These are phyloP conservation scores for Plectrocnemia conspersa DNA, from an alignment of 1,140 invertebrate species.

Conservation along the genomic window DNA sequence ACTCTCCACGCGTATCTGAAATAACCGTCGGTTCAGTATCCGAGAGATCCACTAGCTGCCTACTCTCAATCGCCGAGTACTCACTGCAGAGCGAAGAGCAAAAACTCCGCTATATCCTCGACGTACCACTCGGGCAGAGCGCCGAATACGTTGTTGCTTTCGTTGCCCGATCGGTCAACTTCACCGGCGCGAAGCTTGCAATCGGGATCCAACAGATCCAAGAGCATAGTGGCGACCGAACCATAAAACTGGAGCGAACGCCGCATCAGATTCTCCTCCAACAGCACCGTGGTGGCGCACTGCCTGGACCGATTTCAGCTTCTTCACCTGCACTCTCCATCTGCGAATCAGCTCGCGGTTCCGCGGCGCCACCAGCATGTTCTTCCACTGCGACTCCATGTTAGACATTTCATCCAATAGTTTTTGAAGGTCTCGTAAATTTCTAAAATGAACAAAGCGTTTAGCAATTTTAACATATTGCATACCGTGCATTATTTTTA, in stretches of 20 bases:
- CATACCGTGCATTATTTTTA: not conserved
- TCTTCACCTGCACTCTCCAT: slow-evolving; percentile 79
- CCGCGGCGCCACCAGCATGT: slow-evolving; percentile 64
- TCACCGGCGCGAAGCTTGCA: slow-evolving; percentile 42
- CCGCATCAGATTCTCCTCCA: slow-evolving; percentile 75
- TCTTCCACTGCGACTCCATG: slow-evolving; percentile 78
- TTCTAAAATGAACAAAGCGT: slow-evolving; percentile 52
- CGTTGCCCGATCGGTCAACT: slow-evolving; percentile 47
- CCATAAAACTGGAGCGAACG: slow-evolving; percentile 83
- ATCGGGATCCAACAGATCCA: slow-evolving; percentile 57
- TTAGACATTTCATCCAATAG: slow-evolving; percentile 82
- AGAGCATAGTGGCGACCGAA: slow-evolving; percentile 73
- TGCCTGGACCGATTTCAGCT: slow-evolving; percentile 70
- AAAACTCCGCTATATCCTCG: slow-evolving; percentile 93
- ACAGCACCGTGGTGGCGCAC: slow-evolving; percentile 81
- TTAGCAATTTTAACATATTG: not conserved
- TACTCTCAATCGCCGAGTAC: slow-evolving; percentile 42
- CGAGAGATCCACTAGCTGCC: not conserved
- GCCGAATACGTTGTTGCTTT: slow-evolving; percentile 71
- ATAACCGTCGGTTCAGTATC: slow-evolving; percentile 31
- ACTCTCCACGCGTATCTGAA: slow-evolving; percentile 72
- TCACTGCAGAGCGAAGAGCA: slow-evolving; percentile 90
- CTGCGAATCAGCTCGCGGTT: slow-evolving; percentile 81
- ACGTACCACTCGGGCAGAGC: slow-evolving; percentile 94
- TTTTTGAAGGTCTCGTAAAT: slow-evolving; percentile 85